These are phyloP conservation scores for Drosophila persimilis DNA, from an alignment of 1,140 invertebrate species.

Conservation along the genomic window DNA sequence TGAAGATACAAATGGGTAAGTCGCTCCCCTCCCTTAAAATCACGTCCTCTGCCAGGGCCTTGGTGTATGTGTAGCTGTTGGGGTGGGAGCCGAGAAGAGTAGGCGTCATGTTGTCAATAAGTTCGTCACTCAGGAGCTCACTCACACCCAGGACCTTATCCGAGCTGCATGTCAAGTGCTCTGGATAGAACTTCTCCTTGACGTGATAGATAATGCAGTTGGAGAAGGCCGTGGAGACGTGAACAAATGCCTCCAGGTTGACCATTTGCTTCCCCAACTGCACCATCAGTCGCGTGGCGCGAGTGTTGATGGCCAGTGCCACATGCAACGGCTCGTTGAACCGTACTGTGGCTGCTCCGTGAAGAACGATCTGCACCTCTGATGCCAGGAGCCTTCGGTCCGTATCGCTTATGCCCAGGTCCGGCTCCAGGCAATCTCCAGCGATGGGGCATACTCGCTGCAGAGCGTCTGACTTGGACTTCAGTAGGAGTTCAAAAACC, in stretches of 20 bases:
- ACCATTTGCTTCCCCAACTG: slow-evolving; percentile 86
- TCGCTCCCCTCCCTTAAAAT: slow-evolving; percentile 85
- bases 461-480: slow-evolving; percentile 20
- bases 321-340: slow-evolving; percentile 91
- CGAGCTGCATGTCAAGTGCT: slow-evolving; percentile 85
- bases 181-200: slow-evolving; percentile 89
- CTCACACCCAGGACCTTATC: slow-evolving; percentile 86
- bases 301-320: slow-evolving; percentile 85
- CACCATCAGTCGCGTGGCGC: slow-evolving; percentile 84
- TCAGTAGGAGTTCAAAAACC: slow-evolving; percentile 38
- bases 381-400: slow-evolving; percentile 79
- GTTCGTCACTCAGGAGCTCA: slow-evolving; percentile 84
- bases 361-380: slow-evolving; percentile 89
- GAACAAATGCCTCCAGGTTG: slow-evolving; percentile 87
- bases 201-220: slow-evolving; percentile 86
- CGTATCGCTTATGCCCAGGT: slow-evolving; percentile 87
- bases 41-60: slow-evolving; percentile 90
- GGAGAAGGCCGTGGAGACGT: slow-evolving; percentile 89
- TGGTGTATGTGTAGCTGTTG: slow-evolving; percentile 93
- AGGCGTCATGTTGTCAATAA: slow-evolving; percentile 87
- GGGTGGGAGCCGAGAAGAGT: slow-evolving; percentile 88
- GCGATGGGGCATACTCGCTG: slow-evolving; percentile 80
- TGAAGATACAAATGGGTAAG: slow-evolving; percentile 89
- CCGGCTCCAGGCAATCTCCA: slow-evolving; percentile 85
- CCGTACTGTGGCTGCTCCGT: slow-evolving; percentile 92